phyloP scores from a whole-genome alignment of 2,113 vertebrate genomes.

The Panurus biarmicus region DNA sequence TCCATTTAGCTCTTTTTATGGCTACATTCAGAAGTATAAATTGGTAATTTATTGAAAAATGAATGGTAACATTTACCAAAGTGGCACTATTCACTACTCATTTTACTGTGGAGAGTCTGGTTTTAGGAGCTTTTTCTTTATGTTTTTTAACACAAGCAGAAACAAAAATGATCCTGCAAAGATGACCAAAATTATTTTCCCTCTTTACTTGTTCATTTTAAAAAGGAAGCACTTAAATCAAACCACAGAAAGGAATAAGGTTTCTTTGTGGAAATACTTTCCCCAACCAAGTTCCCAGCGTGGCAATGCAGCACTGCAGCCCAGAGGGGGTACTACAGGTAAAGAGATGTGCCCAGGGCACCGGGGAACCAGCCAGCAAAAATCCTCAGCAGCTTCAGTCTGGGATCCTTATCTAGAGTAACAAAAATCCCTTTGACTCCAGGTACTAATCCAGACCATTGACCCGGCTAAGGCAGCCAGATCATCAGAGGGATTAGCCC shows the following conservation, averaged over 20 bases:
- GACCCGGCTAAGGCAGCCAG: neutral
- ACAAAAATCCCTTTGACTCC: neutral
- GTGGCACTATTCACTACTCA: neutral
- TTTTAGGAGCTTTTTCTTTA: neutral
- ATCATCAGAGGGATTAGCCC: neutral
- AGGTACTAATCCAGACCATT: neutral
- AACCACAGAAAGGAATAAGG: neutral
- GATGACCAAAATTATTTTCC: neutral
- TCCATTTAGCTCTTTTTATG: conserved; percentile 46
- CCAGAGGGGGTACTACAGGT: neutral
- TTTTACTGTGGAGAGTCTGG: neutral
- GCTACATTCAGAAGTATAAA: conserved; percentile 9
- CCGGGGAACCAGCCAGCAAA: neutral
- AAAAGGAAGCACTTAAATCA: neutral
- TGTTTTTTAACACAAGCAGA: neutral
- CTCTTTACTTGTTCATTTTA: neutral
- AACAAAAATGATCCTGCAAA: neutral
- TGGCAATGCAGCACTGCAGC: neutral
- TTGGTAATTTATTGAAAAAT: conserved; percentile 35
- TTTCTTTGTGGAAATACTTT: neutral
- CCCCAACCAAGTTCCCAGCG: rapidly evolving
- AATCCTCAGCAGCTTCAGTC: neutral
- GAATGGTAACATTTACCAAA: neutral
- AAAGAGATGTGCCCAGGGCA: neutral
- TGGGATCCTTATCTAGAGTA: neutral